Evolutionary conservation across 1,140 invertebrate genomes (phyloP).

Genomic region (Aphelinus certus): DNA sequence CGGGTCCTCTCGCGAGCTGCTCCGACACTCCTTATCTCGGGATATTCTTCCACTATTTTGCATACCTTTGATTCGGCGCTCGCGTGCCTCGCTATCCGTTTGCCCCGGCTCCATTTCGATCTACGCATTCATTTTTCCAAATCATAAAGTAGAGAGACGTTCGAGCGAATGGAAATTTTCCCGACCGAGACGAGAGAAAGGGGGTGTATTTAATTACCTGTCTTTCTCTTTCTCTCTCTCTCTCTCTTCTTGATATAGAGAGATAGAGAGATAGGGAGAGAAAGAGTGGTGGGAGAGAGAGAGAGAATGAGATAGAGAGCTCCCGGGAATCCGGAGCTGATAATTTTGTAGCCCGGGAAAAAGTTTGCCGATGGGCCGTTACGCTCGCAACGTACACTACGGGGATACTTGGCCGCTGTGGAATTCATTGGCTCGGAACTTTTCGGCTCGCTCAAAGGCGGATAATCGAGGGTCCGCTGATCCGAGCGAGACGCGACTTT

Average conservation of each 20-base stretch:
- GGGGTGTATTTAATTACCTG: no score
- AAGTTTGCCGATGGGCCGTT: not conserved
- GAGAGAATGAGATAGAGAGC: not conserved
- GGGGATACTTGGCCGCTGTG: no score
- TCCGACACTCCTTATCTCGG: slow-evolving; percentile 10
- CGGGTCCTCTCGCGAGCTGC: no score
- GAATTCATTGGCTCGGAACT: not conserved
- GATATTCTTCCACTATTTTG: slow-evolving; percentile 17
- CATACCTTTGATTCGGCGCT: slow-evolving; percentile 24
- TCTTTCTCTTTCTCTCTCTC: not conserved
- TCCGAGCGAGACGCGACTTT: slow-evolving; percentile 6
- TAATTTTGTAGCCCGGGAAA: not conserved
- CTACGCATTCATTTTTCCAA: no score
- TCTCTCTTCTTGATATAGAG: not conserved
- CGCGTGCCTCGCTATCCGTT: no score
- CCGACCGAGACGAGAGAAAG: no score
- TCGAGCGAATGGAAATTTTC: no score
- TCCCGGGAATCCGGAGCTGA: not conserved
- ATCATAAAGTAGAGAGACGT: no score
- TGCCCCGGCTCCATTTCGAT: no score
- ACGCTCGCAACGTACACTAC: no score
- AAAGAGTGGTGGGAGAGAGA: no score
- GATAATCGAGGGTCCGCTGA: slow-evolving; percentile 26
- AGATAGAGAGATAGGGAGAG: no score
- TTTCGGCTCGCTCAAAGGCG: slow-evolving; percentile 16